phyloP scores from a whole-genome alignment of 1,140 invertebrate species.

The Drosophila kurseongensis region DNA sequence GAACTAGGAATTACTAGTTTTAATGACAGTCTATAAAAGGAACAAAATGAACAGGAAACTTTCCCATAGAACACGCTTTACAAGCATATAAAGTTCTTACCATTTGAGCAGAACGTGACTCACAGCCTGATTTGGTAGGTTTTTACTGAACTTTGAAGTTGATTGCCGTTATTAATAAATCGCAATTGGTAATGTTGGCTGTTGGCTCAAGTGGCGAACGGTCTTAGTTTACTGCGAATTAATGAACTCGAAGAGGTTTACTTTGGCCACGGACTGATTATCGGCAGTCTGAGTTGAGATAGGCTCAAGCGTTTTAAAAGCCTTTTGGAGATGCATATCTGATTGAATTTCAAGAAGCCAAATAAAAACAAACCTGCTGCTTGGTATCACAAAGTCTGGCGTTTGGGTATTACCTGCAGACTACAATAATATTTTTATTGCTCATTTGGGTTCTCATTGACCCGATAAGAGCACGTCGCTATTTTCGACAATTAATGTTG shows the following conservation, averaged over 20 bases:
- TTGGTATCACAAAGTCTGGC: constrained; percentile 11
- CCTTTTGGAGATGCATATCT: constrained; percentile 23
- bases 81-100: constrained; percentile 6
- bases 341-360: constrained; percentile 13
- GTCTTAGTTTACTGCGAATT: neutral
- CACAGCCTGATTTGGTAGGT: neutral
- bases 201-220: too few relatives aligned
- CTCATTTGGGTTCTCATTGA: constrained; percentile 10
- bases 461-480: constrained; percentile 3
- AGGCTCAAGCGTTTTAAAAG: neutral
- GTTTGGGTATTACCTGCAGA: constrained; percentile 11
- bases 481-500: constrained; percentile 10
- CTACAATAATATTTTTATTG: constrained; percentile 30
- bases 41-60: neutral
- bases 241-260: constrained; percentile 9
- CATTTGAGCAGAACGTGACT: neutral
- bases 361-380: constrained; percentile 3
- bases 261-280: constrained; percentile 2
- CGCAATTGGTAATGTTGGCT: neutral
- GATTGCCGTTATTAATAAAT: neutral
- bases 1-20: neutral
- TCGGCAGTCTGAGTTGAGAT: neutral
- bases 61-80: constrained; percentile 5
- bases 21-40: neutral
- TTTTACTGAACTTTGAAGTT: constrained; percentile 21